Percentiles rank a stretch among this genome's conserved stretches.
These are phyloP conservation scores for Philaethria dido DNA, from an alignment of 2,888 invertebrate genomes.

Conservation along the genomic window DNA sequence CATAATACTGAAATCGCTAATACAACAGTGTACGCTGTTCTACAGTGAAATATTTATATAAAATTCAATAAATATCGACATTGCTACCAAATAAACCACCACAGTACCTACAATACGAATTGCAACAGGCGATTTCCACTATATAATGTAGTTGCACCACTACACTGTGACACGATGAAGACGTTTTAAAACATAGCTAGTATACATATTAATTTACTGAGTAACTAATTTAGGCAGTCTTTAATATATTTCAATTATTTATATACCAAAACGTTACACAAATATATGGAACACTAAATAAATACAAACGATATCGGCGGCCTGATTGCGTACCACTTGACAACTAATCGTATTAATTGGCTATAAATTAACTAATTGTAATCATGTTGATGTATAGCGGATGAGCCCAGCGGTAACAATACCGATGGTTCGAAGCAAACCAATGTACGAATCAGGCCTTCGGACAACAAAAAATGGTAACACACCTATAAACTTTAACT, in stretches of 20 bases:
- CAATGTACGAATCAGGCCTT: slow-evolving; percentile 16
- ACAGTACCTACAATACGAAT: slow-evolving; percentile 38
- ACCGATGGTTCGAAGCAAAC: slow-evolving; percentile 12
- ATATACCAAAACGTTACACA: slow-evolving; percentile 71
- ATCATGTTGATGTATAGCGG: slow-evolving; percentile 10
- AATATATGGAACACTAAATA: slow-evolving; percentile 50
- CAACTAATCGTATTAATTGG: slow-evolving; percentile 19
- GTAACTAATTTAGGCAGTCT: slow-evolving; percentile 82
- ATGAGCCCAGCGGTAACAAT: background rate
- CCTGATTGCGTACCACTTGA: slow-evolving; percentile 22
- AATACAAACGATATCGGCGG: slow-evolving; percentile 65
- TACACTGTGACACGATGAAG: slow-evolving; percentile 50
- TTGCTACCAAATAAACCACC: slow-evolving; percentile 41
- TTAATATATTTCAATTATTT: slow-evolving; percentile 76
- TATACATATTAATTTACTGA: slow-evolving; percentile 71
- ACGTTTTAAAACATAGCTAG: slow-evolving; percentile 62
- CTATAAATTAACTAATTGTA: slow-evolving; percentile 24
- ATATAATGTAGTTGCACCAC: slow-evolving; percentile 42
- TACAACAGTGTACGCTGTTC: slow-evolving; percentile 79
- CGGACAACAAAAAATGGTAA: slow-evolving; percentile 74
- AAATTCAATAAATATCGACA: slow-evolving; percentile 50
- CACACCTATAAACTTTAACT: slow-evolving; percentile 65
- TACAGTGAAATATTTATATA: slow-evolving; percentile 44
- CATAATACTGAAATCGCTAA: slow-evolving; percentile 82
- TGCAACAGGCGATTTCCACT: slow-evolving; percentile 40